phyloP scores from a whole-genome alignment of 2,888 invertebrate species.

The Criorhina ranunculi region DNA sequence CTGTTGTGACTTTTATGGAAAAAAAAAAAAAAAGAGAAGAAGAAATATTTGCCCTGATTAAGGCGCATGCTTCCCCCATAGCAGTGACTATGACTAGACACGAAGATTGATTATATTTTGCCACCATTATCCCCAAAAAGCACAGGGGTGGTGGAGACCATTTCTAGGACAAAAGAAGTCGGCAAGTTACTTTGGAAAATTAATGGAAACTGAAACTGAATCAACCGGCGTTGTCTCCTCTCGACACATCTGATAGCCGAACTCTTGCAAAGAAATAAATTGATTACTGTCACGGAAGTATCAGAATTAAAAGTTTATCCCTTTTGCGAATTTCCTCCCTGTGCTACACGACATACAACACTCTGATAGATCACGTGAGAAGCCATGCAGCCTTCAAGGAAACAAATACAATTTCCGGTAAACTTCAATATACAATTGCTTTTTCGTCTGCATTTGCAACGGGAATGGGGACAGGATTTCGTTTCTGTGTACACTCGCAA shows the following conservation, averaged over 20 bases:
- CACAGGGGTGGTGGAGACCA: neutral
- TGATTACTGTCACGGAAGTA: slow-evolving; percentile 84
- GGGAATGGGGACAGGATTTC: slow-evolving; percentile 38
- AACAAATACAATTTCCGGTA: slow-evolving; percentile 79
- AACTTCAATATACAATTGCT: slow-evolving; percentile 75
- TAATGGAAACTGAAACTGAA: slow-evolving; percentile 58
- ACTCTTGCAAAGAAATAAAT: slow-evolving; percentile 81
- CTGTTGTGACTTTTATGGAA: no score
- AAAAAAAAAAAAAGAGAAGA: no score
- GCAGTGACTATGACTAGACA: slow-evolving; percentile 76
- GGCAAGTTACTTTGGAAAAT: slow-evolving; percentile 43
- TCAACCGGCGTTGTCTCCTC: slow-evolving; percentile 50
- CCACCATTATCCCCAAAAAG: slow-evolving; percentile 41
- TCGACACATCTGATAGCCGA: slow-evolving; percentile 37
- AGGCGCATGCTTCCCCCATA: slow-evolving; percentile 53
- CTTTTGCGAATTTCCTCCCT: slow-evolving; percentile 54
- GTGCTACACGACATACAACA: slow-evolving; percentile 51
- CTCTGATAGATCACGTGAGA: slow-evolving; percentile 77
- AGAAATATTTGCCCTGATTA: slow-evolving; percentile 33
- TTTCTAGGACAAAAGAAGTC: slow-evolving; percentile 53
- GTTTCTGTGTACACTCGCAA: slow-evolving; percentile 24
- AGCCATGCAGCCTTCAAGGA: slow-evolving; percentile 73
- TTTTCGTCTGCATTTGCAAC: slow-evolving; percentile 61
- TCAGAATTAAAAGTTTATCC: slow-evolving; percentile 79
- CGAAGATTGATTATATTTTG: slow-evolving; percentile 78